Conservation (phyloP, 2,888 invertebrate species). For the Eugnorisma glareosa region DNA sequence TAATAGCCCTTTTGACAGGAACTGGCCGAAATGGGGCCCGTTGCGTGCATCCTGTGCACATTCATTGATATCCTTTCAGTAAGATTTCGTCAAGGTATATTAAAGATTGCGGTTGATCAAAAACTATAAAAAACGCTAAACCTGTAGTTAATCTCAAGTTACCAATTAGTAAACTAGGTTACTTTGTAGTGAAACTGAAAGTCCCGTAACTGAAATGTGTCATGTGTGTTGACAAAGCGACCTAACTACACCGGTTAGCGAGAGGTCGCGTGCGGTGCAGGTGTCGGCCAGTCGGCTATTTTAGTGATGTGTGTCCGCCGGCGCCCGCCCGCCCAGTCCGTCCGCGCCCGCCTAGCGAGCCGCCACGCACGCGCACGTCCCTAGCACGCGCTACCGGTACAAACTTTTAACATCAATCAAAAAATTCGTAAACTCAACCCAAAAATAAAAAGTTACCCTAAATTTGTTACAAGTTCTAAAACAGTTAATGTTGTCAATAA, state of each 20-base stretch:
- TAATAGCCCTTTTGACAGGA: conserved; percentile 61
- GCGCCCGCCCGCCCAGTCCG: conserved; percentile 83
- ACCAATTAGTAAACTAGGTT: conserved; percentile 38
- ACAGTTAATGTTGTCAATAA: neutral
- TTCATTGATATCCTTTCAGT: conserved; percentile 39
- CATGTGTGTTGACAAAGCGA: conserved; percentile 83
- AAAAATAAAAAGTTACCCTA: conserved; percentile 7
- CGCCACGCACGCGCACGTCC: conserved; percentile 69
- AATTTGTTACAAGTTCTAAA: conserved; percentile 26
- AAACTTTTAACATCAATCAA: conserved; percentile 59
- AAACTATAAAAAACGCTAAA: neutral
- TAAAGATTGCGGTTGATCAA: neutral
- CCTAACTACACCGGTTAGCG: conserved; percentile 78
- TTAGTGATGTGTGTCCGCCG: conserved; percentile 79
- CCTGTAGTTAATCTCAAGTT: conserved; percentile 11
- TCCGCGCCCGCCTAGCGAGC: conserved; percentile 76
- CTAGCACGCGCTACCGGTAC: conserved; percentile 36
- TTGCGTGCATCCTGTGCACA: conserved; percentile 61
- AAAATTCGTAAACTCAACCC: conserved; percentile 32
- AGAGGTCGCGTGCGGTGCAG: conserved; percentile 86
- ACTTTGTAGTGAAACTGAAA: conserved; percentile 47
- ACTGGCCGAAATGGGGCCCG: conserved; percentile 48
- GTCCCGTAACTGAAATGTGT: conserved; percentile 62
- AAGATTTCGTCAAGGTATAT: conserved; percentile 19
- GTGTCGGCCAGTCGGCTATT: conserved; percentile 84